Percentiles rank a stretch among this genome's conserved stretches.
Evolutionary conservation across 2,797 vertebrate species (phyloP).

Genomic region (Enteromius radiatus): DNA sequence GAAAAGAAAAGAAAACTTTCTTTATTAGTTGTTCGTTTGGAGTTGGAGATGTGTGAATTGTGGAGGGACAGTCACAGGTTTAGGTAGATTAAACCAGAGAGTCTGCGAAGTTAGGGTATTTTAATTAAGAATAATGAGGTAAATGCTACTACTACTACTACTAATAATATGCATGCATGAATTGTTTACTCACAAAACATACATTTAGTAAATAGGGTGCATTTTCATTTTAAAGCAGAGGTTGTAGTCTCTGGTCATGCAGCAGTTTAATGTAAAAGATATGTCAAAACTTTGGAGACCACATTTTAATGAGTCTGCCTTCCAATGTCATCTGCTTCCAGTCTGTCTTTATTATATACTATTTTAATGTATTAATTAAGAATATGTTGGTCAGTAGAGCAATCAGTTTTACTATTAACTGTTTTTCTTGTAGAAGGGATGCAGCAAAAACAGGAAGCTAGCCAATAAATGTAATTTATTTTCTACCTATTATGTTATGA

Average conservation of each 20-base stretch:
- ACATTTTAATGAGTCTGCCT: not conserved
- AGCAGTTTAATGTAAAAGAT: not conserved
- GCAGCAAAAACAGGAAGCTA: not conserved
- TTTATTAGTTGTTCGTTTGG: not conserved
- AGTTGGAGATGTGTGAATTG: not conserved
- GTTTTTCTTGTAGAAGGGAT: not conserved
- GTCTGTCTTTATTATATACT: not conserved
- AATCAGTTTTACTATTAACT: not conserved
- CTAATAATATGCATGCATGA: not conserved
- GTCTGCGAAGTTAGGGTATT: no score
- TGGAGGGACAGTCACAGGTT: not conserved
- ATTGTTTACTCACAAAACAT: not conserved
- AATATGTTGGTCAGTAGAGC: not conserved
- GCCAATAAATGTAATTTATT: not conserved
- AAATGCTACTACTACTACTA: not conserved
- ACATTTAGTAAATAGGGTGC: not conserved
- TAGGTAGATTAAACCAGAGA: not conserved
- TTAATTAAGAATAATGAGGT: not conserved
- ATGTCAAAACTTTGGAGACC: not conserved
- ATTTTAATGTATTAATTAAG: no score
- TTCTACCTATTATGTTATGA: not conserved
- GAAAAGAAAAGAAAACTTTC: not conserved
- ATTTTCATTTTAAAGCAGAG: not conserved
- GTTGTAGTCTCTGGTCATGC: constrained; percentile 1
- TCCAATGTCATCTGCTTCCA: not conserved